Percentiles rank a stretch among this genome's conserved stretches.
These are phyloP conservation scores for Lepidochitona cinerea DNA, from an alignment of 2,888 invertebrate species.

Conservation along the genomic window DNA sequence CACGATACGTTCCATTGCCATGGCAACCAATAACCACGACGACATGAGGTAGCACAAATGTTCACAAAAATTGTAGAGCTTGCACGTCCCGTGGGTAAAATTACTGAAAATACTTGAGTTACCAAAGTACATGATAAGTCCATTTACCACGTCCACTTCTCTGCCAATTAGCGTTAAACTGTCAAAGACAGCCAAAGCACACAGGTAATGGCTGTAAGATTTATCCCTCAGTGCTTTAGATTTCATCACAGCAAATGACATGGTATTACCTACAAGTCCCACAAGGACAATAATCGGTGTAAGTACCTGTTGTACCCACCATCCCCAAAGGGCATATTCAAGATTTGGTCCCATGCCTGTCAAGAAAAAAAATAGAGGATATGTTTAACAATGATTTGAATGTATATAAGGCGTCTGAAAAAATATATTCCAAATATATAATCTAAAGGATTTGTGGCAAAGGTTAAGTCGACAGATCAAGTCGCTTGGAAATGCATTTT, in stretches of 20 bases:
- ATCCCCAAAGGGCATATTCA: constrained; percentile 27
- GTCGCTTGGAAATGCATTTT: too few relatives aligned
- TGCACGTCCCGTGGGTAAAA: constrained; percentile 32
- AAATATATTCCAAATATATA: too few relatives aligned
- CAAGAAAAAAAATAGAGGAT: neutral
- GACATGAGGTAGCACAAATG: constrained; percentile 43
- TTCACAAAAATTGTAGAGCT: constrained; percentile 34
- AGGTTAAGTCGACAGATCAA: too few relatives aligned
- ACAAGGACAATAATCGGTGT: constrained; percentile 30
- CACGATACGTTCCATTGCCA: constrained; percentile 38
- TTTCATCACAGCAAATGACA: constrained; percentile 34
- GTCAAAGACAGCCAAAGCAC: constrained; percentile 41
- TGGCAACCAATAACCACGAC: constrained; percentile 38
- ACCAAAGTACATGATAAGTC: neutral
- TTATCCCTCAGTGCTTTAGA: constrained; percentile 31
- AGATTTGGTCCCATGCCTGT: neutral
- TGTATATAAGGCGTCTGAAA: too few relatives aligned
- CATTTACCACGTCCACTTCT: neutral
- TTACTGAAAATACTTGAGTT: constrained; percentile 3
- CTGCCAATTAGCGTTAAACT: constrained; percentile 27
- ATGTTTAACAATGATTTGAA: too few relatives aligned
- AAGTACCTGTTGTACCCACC: constrained; percentile 38
- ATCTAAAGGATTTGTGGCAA: too few relatives aligned
- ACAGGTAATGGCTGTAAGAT: constrained; percentile 42
- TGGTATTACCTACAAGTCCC: constrained; percentile 36